Evolutionary conservation across 23 tunicate species (phyloP).

Genomic region (Phallusia fumigata): DNA sequence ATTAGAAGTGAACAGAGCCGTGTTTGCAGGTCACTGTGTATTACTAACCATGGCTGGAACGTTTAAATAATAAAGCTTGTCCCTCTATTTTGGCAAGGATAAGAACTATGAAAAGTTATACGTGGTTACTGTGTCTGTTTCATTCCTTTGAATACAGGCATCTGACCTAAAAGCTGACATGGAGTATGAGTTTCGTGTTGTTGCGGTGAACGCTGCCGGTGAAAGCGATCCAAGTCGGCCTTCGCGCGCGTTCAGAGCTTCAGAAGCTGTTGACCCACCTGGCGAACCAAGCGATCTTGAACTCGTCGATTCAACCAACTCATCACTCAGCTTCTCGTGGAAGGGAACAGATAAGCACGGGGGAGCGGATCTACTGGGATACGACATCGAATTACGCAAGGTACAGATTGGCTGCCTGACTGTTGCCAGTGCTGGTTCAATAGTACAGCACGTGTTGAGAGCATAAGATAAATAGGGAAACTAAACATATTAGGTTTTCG

Average conservation of each 20-base stretch:
- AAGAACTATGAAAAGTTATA: too few relatives aligned
- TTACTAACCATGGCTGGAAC: too few relatives aligned
- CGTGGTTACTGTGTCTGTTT: too few relatives aligned
- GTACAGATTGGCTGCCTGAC: conserved; percentile 13
- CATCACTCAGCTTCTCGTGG: conserved; percentile 78
- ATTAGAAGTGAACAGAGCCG: too few relatives aligned
- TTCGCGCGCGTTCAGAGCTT: conserved; percentile 56
- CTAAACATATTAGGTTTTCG: too few relatives aligned
- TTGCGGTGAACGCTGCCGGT: conserved; percentile 84
- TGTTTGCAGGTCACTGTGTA: too few relatives aligned
- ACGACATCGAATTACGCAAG: conserved; percentile 82
- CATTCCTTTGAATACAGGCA: conserved; percentile 32
- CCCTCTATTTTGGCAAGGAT: too few relatives aligned
- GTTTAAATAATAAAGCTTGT: too few relatives aligned
- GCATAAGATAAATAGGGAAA: too few relatives aligned
- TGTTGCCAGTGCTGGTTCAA: too few relatives aligned
- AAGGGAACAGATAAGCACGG: conserved; percentile 84
- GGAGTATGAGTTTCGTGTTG: conserved; percentile 94
- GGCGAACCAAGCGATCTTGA: conserved; percentile 80
- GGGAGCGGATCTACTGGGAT: conserved; percentile 88
- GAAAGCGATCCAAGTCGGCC: conserved; percentile 78
- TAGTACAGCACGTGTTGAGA: too few relatives aligned
- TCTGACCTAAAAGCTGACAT: conserved; percentile 45
- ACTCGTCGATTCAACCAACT: conserved; percentile 79
- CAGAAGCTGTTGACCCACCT: conserved; percentile 71